Evolutionary conservation across 2,113 vertebrate species (phyloP).

Genomic region (Setophaga kirtlandii): DNA sequence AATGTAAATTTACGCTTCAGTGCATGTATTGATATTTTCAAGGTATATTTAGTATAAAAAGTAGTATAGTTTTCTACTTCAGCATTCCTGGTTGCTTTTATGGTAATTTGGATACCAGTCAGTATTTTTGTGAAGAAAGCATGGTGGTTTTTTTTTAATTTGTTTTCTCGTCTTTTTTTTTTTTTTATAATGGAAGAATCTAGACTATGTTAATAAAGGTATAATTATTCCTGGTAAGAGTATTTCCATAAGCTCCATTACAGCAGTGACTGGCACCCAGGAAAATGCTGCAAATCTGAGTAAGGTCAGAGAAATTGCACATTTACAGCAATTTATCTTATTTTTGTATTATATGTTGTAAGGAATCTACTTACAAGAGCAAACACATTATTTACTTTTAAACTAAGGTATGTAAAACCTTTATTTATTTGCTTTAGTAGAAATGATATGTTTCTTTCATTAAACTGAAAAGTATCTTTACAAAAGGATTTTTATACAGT

Average conservation of each 20-base stretch:
- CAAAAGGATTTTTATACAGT: neutral
- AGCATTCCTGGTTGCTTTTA: neutral
- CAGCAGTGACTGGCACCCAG: conserved; percentile 12
- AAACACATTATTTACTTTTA: neutral
- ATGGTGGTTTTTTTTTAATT: accelerated
- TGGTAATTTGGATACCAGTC: neutral
- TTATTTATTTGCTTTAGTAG: neutral
- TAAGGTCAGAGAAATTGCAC: conserved; percentile 32
- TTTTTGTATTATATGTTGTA: neutral
- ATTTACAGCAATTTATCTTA: conserved; percentile 3
- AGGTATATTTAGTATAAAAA: neutral
- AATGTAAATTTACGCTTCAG: neutral
- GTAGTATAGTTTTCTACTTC: neutral
- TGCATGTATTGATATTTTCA: too few species aligned
- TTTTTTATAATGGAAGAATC: neutral
- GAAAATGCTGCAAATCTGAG: conserved; percentile 26
- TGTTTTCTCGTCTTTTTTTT: too few species aligned
- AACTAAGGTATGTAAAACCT: neutral
- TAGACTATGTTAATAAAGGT: neutral
- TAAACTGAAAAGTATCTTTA: neutral
- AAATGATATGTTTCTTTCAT: neutral
- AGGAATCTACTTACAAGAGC: neutral
- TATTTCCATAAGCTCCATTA: neutral
- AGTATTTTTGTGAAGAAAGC: neutral
- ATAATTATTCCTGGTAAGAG: neutral